Percentiles rank a stretch among this genome's conserved stretches.
Conservation (phyloP, 2,113 vertebrate genomes). For the Psephotus haematonotus region DNA sequence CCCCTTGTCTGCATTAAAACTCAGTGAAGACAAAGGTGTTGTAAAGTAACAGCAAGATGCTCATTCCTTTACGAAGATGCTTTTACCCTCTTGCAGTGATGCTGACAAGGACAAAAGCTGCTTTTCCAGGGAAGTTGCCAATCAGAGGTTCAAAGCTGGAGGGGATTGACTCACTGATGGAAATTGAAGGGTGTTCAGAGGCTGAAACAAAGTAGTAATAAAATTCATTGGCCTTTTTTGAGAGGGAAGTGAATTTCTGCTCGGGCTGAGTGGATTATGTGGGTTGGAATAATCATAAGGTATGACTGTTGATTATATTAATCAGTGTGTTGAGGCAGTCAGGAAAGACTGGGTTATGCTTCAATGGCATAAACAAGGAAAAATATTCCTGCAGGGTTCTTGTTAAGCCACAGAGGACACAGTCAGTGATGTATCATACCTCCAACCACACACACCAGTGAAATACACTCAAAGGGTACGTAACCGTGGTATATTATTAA, state of each 20-base stretch:
- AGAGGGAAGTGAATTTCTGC: neutral
- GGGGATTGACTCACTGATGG: neutral
- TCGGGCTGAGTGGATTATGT: neutral
- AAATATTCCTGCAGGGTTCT: neutral
- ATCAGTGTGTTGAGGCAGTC: neutral
- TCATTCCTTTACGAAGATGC: accelerated
- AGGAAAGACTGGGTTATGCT: neutral
- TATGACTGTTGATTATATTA: neutral
- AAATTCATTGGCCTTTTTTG: neutral
- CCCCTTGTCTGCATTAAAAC: neutral
- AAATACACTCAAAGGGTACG: neutral
- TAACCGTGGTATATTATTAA: neutral
- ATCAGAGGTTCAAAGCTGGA: neutral
- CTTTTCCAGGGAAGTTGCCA: neutral
- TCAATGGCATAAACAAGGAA: neutral
- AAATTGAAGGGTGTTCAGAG: neutral
- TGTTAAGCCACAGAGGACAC: neutral
- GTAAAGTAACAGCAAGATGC: neutral
- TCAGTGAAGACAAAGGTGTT: neutral
- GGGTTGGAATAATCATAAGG: neutral
- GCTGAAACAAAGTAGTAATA: neutral
- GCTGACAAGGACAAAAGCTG: neutral
- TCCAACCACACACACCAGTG: neutral
- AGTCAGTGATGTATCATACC: neutral
- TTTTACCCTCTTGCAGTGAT: neutral